Base-by-base conservation (phyloP, 1,140 invertebrate species). In the Drosophila quadrilineata region DNA sequence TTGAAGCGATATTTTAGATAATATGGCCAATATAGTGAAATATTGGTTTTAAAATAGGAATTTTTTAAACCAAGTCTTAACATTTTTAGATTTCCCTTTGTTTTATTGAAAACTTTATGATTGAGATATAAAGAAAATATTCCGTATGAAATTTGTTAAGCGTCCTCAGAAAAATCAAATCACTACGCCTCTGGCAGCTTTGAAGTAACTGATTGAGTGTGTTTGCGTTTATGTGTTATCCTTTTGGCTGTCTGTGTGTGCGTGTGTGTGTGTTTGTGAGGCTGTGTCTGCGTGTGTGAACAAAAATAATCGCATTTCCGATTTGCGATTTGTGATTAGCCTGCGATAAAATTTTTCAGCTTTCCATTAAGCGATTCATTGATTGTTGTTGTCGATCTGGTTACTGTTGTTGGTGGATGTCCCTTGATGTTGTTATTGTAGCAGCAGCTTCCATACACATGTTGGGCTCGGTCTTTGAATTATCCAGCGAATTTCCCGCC, bases 311-410 rank as follows among this genome's bases (percentile, higher is more conserved):
- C 76, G 72, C 63, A 82, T 82, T 82, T 82, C 77, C 76, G 76
- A 80, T 79, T 77, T 68, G 75, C 59, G 70, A 77, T 74, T 79
- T 82, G 76, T 82, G 76, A 82, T 82, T 82, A 82, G 76, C 76
- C 63, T 58, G 76, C 72, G 76, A 82, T 76, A 82, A 75, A 66
- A 72, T 80, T 66, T 74, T 62, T 60, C 73, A 28, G 41, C 41
- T 21, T 26, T 31, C 57, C 64, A 64, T 48, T 54, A 41, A 65
- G 48, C 26, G 49, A 57, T 57, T 56, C 10, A 5, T 17, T 4
- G 26, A n/a, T 35, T 28, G 9, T 35, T 59, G 14, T 52, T 6
- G n/a, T n/a, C n/a, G n/a, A n/a, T n/a, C n/a, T n/a, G n/a, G n/a
- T n/a, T n/a, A n/a, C n/a, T n/a, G n/a, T n/a, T n/a, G n/a, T n/a